Base-by-base conservation (phyloP, 1,140 invertebrate species). In the Ostrea denselamellosa region DNA sequence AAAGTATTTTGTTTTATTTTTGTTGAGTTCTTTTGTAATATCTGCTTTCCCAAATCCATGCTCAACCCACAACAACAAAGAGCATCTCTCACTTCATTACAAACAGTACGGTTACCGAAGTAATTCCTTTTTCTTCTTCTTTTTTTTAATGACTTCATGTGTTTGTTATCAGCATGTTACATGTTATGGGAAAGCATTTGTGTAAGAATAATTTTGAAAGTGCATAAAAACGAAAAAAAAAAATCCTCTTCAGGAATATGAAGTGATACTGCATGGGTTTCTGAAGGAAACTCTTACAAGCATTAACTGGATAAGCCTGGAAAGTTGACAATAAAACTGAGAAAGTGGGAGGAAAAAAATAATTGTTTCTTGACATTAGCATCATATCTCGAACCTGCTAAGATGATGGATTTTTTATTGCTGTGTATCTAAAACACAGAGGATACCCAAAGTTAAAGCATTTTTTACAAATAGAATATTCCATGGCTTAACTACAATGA, bases 321-420 rank as follows among this genome's bases (percentile, higher is more conserved):
- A 77, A 77, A 77, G 28, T 34, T 77, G 68, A 77, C 28, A 28
- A 77, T 14, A 77, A 77, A 77, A 77, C 22, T 34, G 68, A 77
- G 68, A 34, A 77, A 77, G 68, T 77, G 12, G 34, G 68, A 77
- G 68, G 68, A 77, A 25, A 77, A 71, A 77, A 25, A 28, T 10
- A 77, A 28, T 77, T 22, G 25, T 34, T 77, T 77, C 68, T 77
- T 77, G 68, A 77, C 68, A 77, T 77, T 34, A 44, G 25, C 25
- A 77, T 34, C 25, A 77, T 77, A 77, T 77, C 68, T 10, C 28
- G 28, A 14, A 34, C 68, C 34, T 44, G 22, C 68, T 28, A 12
- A 77, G 8, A 28, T 28, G 25, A 77, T 34, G 22, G 14, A 34
- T 71, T 22, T 5, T 71, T 28, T 12, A 12, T 71, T 71, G 22